phyloP scores from a whole-genome alignment of 2,113 vertebrate species.

The Hypocryptadius cinnamomeus region DNA sequence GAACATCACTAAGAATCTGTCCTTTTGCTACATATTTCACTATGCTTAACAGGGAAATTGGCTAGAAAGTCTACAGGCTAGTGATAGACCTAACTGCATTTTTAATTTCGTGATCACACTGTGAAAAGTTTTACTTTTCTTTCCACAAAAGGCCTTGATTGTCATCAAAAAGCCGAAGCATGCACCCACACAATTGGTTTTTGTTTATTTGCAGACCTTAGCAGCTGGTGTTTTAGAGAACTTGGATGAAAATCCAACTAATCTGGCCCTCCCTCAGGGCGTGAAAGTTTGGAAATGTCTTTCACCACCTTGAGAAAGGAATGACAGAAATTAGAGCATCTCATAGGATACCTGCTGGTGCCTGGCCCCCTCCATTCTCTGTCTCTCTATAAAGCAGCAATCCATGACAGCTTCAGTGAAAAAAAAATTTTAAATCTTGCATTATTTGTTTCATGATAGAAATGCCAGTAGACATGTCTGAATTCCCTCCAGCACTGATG shows the following conservation, averaged over 20 bases:
- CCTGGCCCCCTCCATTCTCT: background rate
- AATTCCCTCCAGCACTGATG: background rate
- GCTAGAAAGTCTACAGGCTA: background rate
- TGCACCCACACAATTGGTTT: background rate
- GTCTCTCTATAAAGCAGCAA: background rate
- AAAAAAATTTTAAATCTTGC: background rate
- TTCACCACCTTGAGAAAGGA: background rate
- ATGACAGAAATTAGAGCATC: background rate
- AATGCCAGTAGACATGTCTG: background rate
- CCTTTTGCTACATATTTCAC: background rate
- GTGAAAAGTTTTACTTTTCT: background rate
- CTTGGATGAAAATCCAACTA: background rate
- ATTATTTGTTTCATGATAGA: background rate
- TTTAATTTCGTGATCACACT: background rate
- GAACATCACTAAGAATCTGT: background rate
- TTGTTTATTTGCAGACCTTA: background rate
- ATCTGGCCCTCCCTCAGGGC: background rate
- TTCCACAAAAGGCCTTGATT: accelerated
- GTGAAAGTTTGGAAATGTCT: background rate
- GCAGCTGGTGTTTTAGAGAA: background rate
- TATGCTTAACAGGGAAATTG: background rate
- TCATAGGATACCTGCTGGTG: background rate
- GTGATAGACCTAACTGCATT: background rate
- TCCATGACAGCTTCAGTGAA: background rate
- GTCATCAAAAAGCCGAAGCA: background rate